A percentile compares a stretch with the other conserved stretches of the same genome.
phyloP scores from a whole-genome alignment of 2,797 vertebrate species.

The Danio choprae region DNA sequence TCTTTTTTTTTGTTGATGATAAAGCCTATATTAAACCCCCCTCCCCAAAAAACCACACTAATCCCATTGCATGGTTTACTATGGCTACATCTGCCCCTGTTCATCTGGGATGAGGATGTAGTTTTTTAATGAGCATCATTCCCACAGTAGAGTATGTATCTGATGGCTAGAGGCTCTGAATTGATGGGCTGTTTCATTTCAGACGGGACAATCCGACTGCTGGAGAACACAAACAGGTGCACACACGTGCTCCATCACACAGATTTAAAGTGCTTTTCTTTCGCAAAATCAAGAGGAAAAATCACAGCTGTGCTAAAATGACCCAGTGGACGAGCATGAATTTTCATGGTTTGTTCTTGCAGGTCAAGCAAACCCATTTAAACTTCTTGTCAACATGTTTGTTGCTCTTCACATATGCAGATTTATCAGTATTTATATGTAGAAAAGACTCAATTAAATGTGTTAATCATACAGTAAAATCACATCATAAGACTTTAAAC shows the following conservation, averaged over 20 bases:
- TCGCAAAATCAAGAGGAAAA: conserved; percentile 7
- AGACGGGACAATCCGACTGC: conserved; percentile 57
- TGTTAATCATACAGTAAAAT: neutral
- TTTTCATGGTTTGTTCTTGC: conserved; percentile 1
- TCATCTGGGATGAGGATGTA: conserved; percentile 1
- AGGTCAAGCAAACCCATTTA: neutral
- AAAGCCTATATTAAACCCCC: too few species aligned
- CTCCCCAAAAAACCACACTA: too few species aligned
- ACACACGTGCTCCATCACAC: conserved; percentile 61
- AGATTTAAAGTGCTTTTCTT: conserved; percentile 46
- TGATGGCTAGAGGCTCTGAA: conserved; percentile 63
- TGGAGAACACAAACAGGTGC: conserved; percentile 60
- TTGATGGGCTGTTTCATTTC: conserved; percentile 66
- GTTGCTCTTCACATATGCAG: neutral
- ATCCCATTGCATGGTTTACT: neutral
- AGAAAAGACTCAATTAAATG: too few species aligned
- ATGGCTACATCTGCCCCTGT: neutral
- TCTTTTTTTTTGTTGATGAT: too few species aligned
- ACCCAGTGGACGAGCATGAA: neutral
- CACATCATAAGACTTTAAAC: neutral
- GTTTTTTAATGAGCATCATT: conserved; percentile 39
- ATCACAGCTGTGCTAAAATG: neutral
- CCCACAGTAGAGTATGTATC: conserved; percentile 24
- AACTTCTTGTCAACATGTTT: neutral
- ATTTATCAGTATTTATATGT: neutral